Evolutionary conservation across 2,797 vertebrate species (phyloP), one percentile per base, ranked within the genome.

Genomic region (Lycodopsis pacificus): DNA sequence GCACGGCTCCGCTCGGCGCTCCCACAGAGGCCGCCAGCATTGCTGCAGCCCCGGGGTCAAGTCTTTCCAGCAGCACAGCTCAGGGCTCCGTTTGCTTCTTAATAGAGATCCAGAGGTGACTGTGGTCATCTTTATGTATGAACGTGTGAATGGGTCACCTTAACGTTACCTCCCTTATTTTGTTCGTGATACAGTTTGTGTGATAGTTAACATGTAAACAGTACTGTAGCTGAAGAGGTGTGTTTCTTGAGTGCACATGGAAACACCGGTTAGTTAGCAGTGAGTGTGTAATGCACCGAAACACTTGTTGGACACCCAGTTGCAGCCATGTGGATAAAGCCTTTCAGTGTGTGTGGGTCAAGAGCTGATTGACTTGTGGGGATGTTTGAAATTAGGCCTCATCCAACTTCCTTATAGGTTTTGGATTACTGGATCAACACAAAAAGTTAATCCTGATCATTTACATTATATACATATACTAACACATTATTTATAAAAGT

Each of bases 11-110:
- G 36, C 86, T 86, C 73, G 48, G 86, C 69, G 68, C 87, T 92
- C 90, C 90, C 90, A 91, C 83, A 88, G 82, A 81, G 75, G 59
- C 73, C 61, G 82, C 87, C 91, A 92, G 92, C 80, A 48, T 42
- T 65, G 74, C 82, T 58, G 71, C 76, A 78, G 84, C 73, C 87
- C 38, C 22, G 14, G 76, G 89, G 90, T 91, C 92, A 88, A 74
- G 76, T 81, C 83, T 92, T 90, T 89, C 90, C 83, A 81, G 61
- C 67, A 75, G 73, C 75, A 71, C 68, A 49, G 71, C 86, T 81
- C 68, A 70, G 58, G 65, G 27, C 75, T 75, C 66, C 17, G 27
- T 75, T 65, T 70, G 62, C 40, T 65, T 74, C 71, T 54, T 56
- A 63, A 17, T 51, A 70, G 27, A 83, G 46, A 77, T 63, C 74